Evolutionary conservation across 2,113 vertebrate species (phyloP), one percentile per base, ranked within the genome.

Genomic region (Ptychochromis oligacanthus): DNA sequence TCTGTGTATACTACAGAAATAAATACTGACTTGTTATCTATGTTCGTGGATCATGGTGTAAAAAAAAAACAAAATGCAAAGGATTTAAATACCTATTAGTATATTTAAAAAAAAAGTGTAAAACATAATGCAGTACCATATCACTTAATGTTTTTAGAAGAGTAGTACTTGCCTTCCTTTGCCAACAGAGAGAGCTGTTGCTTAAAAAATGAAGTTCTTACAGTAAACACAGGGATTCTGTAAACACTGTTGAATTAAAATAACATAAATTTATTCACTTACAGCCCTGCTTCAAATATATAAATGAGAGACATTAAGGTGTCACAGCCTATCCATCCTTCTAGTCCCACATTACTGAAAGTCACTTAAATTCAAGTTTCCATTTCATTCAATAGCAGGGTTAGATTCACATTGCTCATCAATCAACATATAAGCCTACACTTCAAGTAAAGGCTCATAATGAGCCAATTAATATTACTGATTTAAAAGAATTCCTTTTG

Each of bases 151-250:
- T 8, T 26, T 24, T 2, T 36, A 8, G 12, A 57, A 1, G 3
- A 26, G 24, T 77, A 17, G 87, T 77, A 67, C 26, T 85, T 62
- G 6, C 15, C 6, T 0, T 11, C 0, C 72, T 36, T 20, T 5
- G 7, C 87, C 92, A 88, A 52, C 6, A 94, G 92, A 79, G 75
- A 2, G 77, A 9, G 65, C 9, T 84, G 67, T 87, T 87, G 57
- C 10, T 78, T 26, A 59, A 77, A 56, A 7, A n/a, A 84, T 82
- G 7, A 9, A 3, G 26, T 3, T 8, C 11, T 12, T 7, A 5
- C 4, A 2, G 11, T 26, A 7, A 58, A 67, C 7, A 2, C 26
- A 38, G 5, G 11, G 17, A 6, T 20, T 40, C 22, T 56, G 26
- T 34, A 20, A 79, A 76, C 36, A 36, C 4, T 59, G 18, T 20